Evolutionary conservation across 2,888 invertebrate genomes (phyloP).

Genomic region (Mimas tiliae): DNA sequence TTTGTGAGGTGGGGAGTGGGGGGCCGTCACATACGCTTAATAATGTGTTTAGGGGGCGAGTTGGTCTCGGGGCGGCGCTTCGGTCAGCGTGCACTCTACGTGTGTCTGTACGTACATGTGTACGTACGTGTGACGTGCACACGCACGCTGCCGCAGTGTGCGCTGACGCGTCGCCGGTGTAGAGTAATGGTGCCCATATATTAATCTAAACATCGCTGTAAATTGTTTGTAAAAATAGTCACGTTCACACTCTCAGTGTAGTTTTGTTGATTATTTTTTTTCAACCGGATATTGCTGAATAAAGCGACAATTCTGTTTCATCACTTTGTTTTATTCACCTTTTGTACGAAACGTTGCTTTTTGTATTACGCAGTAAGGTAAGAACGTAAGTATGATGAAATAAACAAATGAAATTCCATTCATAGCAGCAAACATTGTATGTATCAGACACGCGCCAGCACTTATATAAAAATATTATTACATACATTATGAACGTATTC

Average conservation of each 20-base stretch:
- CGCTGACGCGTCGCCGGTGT: neutral
- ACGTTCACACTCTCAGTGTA: constrained; percentile 81
- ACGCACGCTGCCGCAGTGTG: neutral
- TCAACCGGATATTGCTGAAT: constrained; percentile 82
- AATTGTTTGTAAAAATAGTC: constrained; percentile 83
- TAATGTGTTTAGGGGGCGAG: constrained; percentile 75
- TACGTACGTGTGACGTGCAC: neutral
- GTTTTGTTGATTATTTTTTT: constrained; percentile 80
- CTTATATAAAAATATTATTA: no score
- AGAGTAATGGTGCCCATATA: constrained; percentile 33
- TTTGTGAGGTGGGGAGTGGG: constrained; percentile 52
- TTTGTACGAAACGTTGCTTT: neutral
- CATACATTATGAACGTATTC: no score
- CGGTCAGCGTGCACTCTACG: neutral
- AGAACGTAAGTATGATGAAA: neutral
- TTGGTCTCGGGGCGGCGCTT: constrained; percentile 54
- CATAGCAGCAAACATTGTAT: no score
- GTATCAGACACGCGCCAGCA: no score
- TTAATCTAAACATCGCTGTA: constrained; percentile 69
- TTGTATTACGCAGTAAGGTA: neutral
- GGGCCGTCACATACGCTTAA: constrained; percentile 82
- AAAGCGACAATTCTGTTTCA: constrained; percentile 83
- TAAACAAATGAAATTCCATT: no score
- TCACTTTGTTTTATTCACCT: constrained; percentile 61
- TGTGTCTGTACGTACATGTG: neutral